phyloP scores from a whole-genome alignment of 2,113 vertebrate species.

The Platichthys flesus region DNA sequence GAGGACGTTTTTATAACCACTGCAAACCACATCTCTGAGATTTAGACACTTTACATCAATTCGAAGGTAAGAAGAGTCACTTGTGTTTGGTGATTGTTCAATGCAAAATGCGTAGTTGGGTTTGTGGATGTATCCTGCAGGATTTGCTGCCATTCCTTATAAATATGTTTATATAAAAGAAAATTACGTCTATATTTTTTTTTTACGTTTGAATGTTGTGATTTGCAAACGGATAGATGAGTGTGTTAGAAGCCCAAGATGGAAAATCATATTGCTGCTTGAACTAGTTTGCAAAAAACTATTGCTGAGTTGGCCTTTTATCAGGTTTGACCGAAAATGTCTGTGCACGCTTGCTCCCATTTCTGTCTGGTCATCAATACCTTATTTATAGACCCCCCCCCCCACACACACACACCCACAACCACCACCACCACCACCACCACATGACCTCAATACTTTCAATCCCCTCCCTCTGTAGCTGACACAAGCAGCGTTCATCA shows the following conservation, averaged over 20 bases:
- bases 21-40: conserved; percentile 24
- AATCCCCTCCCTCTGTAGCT: conserved; percentile 26
- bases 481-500: conserved; percentile 16
- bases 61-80: conserved; percentile 52
- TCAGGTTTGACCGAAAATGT: background rate
- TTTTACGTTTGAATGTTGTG: too few relatives aligned
- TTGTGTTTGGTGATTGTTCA: background rate
- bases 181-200: too few relatives aligned
- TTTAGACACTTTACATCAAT: conserved; percentile 22
- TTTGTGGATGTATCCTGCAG: background rate
- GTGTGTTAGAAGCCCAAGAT: too few relatives aligned
- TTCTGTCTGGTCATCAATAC: conserved; percentile 30
- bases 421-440: too few relatives aligned
- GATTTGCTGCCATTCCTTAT: background rate
- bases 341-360: background rate
- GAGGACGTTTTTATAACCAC: conserved; percentile 46
- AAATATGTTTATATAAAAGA: too few relatives aligned
- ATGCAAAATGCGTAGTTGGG: background rate
- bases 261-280: background rate
- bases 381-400: conserved; percentile 44
- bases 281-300: background rate
- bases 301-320: background rate
- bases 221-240: too few relatives aligned
- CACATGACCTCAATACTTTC: conserved; percentile 49
- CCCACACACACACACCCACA: background rate